Evolutionary conservation across 1,140 invertebrate species (phyloP), one percentile per base, ranked within the genome.

Genomic region (Hormaphis cornu): DNA sequence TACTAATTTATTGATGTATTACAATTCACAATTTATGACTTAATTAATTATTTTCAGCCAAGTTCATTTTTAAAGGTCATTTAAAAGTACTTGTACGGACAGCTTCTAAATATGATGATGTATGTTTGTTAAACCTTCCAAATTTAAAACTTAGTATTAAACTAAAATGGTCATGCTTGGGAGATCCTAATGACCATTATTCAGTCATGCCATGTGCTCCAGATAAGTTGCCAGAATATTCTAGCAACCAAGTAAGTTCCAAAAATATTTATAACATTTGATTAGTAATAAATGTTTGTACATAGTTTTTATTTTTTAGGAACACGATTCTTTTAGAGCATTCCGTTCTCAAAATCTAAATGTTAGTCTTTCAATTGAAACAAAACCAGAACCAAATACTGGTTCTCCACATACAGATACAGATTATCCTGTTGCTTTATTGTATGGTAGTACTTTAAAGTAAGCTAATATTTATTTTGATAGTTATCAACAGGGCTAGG

Each of bases 41-140:
- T 22, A 14, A n/a, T 12, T 69, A 71, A 53, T 73, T 69, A 71
- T 74, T 76, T 76, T 20, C 76, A 90, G 89, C 87, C 16, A 89
- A 90, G 80, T 86, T 93, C 71, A 83, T 90, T 44, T 88, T 93
- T 74, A 89, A 90, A 75, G 91, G 92, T 12, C 88, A 93, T 76
- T 80, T 97, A 28, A 83, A 89, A 74, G 83, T 96, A 53, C 96
- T 89, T 75, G 92, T 97, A 3, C 83, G 95, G 70, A 98, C 97
- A 1, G 95, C 95, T 0, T 97, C 94, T 53, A 98, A 98, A 79
- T 99, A 99, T 80, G 96, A 99, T 80, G 96, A 99, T 79, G 95
- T 93, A 76, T 85, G 89, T 61, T 82, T 98, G 48, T 77, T 98
- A 5, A 91, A 97, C 76, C 81, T 98, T 66, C 96, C 95, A 0